A percentile compares a stretch with the other conserved stretches of the same genome.
These are phyloP conservation scores for Anodontia alba DNA, from an alignment of 2,888 invertebrate genomes.

Conservation along the genomic window DNA sequence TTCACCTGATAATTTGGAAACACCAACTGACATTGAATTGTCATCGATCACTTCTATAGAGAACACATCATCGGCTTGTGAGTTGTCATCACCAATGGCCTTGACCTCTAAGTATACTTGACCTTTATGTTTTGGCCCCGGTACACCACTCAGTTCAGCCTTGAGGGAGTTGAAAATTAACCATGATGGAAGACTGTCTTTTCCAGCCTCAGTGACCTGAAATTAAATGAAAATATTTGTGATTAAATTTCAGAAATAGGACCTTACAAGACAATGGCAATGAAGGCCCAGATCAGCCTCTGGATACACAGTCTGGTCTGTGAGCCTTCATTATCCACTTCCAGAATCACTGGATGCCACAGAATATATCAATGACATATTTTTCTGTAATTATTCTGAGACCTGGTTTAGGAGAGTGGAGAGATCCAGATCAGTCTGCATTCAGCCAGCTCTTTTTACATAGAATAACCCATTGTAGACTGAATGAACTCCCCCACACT, in stretches of 20 bases:
- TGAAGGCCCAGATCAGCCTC: not conserved
- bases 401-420: too few relatives aligned
- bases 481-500: too few relatives aligned
- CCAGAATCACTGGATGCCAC: too few relatives aligned
- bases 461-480: too few relatives aligned
- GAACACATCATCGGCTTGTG: constrained; percentile 88
- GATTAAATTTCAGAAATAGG: too few relatives aligned
- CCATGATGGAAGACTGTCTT: constrained; percentile 81
- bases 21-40: constrained; percentile 48
- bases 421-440: too few relatives aligned
- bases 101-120: constrained; percentile 86
- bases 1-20: constrained; percentile 51
- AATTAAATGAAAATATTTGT: constrained; percentile 43
- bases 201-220: constrained; percentile 77
- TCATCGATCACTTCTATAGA: constrained; percentile 88
- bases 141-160: constrained; percentile 91
- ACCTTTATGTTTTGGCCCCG: constrained; percentile 87
- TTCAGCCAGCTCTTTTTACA: too few relatives aligned
- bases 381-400: too few relatives aligned
- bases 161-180: constrained; percentile 89
- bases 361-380: too few relatives aligned
- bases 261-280: too few relatives aligned
- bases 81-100: constrained; percentile 74
- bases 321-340: too few relatives aligned
- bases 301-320: too few relatives aligned